Base-by-base conservation (phyloP, 1,140 invertebrate species). In the Agrypnia vestita region DNA sequence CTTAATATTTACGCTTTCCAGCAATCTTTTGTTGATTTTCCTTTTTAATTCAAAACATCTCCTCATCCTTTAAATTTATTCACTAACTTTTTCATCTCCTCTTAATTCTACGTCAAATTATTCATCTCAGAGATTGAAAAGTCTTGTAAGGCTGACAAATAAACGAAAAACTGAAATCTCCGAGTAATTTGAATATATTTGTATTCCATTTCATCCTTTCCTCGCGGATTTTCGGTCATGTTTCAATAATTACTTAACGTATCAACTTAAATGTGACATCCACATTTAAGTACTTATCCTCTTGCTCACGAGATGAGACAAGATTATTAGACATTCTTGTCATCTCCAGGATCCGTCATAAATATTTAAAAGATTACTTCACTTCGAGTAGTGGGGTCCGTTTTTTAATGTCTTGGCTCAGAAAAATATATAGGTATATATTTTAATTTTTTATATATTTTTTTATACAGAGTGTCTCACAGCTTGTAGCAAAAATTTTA, bases 111-210 rank as follows among this genome's bases (percentile, higher is more conserved):
- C 19, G 11, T 7, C 15, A 56, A 56, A 56, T 17, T 56, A 56
- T 56, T 56, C 53, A 56, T 19, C 53, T 56, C 53, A 15, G 53
- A 19, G 19, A 56, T 56, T 56, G 53, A 56, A 56, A 56, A 56
- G 19, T 17, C n/a, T 19, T 56, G n/a, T 17, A 19, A 4, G 6
- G n/a, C 53, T 56, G 53, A 19, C 19, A 56, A 56, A 56, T 11
- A 19, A 56, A 56, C 12, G 17, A 56, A 56, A 56, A 56, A 11
- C 9, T 56, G n/a, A 56, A 56, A 17, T 9, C 7, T 56, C 19
- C 1, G 53, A 56, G 19, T 56, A 56, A 15, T 17, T 17, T 56
- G 11, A 19, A 56, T 19, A 15, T 56, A 17, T 56, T 56, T 56
- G 19, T 56, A 56, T 56, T 56, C n/a, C 3, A 56, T 56, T 1